Base-by-base conservation (phyloP, 2,888 invertebrate species). In the Phlogophora meticulosa region DNA sequence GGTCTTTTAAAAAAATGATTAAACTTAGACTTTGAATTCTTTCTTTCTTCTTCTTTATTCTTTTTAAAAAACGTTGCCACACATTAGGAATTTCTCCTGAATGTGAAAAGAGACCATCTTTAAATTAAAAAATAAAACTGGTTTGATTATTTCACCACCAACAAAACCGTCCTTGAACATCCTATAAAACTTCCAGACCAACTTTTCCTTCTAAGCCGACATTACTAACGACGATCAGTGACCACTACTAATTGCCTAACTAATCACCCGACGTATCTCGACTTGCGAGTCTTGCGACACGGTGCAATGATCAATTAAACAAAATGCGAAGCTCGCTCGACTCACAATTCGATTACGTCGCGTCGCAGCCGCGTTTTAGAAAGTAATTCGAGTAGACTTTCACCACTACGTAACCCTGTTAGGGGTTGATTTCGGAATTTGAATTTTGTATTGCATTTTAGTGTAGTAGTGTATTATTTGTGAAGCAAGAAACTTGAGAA, bases 311-410 rank as follows among this genome's bases (percentile, higher is more conserved):
- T 80, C 88, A 90, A 90, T 90, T 90, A 90, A 85, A 84, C 82
- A 81, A 84, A 83, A 83, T 83, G 73, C 76, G 76, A 76, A 84
- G 81, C 82, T 78, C 83, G 80, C 81, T 81, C 81, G 82, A 63
- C 82, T 83, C 80, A 73, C 85, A 89, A 91, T 84, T 89, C 87
- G 88, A 91, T 90, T 91, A 91, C 62, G 78, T 62, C 71, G 64
- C 80, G 73, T 68, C 74, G 72, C 72, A 70, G 83, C 82, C 85
- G 84, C 87, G 84, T 82, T 88, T 87, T 88, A 85, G 86, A 88
- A 87, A 88, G 87, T 91, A 90, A 91, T 88, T 88, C 84, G 81
- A 85, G 82, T 84, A 80, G 89, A 91, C 88, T 87, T 87, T 84
- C 79, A 72, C 84, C 68, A 69, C 77, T 70, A 70, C 67, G 79